A percentile compares a stretch with the other conserved stretches of the same genome.
phyloP scores from a whole-genome alignment of 2,113 vertebrate species.

The Takifugu bimaculatus region DNA sequence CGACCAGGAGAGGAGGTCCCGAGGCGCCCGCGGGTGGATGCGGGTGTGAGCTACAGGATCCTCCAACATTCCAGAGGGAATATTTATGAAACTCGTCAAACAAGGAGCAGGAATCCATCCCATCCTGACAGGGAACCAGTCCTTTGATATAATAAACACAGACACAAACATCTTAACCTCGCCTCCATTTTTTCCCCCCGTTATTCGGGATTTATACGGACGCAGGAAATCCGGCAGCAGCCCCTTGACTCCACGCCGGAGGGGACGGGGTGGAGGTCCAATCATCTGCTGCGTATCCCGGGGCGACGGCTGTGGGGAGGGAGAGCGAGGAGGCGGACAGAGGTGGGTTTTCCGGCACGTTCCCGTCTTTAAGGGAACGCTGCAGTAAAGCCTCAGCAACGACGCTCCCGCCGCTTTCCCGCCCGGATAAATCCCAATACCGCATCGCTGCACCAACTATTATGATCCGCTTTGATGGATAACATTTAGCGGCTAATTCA shows the following conservation, averaged over 20 bases:
- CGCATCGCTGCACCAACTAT: conserved; percentile 67
- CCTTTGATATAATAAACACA: conserved; percentile 49
- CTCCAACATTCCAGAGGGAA: conserved; percentile 23
- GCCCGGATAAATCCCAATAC: conserved; percentile 57
- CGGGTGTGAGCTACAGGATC: conserved; percentile 19
- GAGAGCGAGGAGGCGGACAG: not conserved
- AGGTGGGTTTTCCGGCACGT: not conserved
- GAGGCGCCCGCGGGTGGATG: not conserved
- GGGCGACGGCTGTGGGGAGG: conserved; percentile 27
- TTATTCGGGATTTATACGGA: conserved; percentile 27
- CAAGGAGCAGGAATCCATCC: conserved; percentile 22
- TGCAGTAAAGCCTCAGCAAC: not conserved
- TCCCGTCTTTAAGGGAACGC: conserved; percentile 50
- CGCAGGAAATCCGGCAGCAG: conserved; percentile 5
- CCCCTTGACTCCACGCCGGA: conserved; percentile 20
- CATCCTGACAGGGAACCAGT: conserved; percentile 26
- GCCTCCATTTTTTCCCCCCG: not conserved
- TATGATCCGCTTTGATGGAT: conserved; percentile 75
- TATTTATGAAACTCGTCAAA: conserved; percentile 24
- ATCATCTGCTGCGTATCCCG: conserved; percentile 47
- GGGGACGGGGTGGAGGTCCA: conserved; percentile 43
- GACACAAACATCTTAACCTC: conserved; percentile 36
- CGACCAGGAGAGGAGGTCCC: no score
- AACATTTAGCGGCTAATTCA: conserved; percentile 75
- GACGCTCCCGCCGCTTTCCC: no score